These are phyloP conservation scores for Eulemur coronatus DNA, from an alignment of 2,797 vertebrate species.

Conservation along the genomic window DNA sequence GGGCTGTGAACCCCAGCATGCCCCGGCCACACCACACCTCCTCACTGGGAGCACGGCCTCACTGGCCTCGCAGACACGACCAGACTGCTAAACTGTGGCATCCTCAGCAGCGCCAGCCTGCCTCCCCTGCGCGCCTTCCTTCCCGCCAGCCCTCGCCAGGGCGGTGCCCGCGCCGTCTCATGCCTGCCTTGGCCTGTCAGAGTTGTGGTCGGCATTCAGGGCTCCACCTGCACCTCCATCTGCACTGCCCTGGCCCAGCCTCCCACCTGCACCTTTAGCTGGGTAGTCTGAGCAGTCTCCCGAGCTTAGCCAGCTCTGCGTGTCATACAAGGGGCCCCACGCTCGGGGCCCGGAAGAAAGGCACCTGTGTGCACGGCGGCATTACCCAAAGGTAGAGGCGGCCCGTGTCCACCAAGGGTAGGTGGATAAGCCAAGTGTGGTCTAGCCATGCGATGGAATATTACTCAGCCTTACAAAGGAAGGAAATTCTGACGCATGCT, in stretches of 20 bases:
- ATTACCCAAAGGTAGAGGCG: accelerated
- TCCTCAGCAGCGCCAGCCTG: accelerated
- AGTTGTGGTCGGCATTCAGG: accelerated
- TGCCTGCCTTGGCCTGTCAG: not conserved
- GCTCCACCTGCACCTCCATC: not conserved
- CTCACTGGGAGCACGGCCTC: not conserved
- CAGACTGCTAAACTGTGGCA: accelerated
- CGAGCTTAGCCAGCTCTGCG: too few relatives aligned
- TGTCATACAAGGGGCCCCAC: not conserved
- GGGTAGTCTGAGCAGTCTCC: not conserved
- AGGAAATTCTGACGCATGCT: not conserved
- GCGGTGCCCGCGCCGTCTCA: not conserved
- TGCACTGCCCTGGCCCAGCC: not conserved
- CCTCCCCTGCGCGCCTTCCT: not conserved
- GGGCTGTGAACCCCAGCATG: not conserved
- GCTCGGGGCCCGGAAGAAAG: not conserved
- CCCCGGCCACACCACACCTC: accelerated
- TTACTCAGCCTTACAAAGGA: not conserved
- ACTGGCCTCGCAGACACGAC: accelerated
- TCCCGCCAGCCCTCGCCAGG: not conserved
- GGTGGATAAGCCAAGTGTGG: accelerated
- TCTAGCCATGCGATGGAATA: accelerated
- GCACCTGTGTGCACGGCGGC: accelerated
- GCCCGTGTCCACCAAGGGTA: accelerated
- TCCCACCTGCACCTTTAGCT: not conserved